Base-by-base conservation (phyloP, 2,888 invertebrate genomes). In the Diarsia brunnea region DNA sequence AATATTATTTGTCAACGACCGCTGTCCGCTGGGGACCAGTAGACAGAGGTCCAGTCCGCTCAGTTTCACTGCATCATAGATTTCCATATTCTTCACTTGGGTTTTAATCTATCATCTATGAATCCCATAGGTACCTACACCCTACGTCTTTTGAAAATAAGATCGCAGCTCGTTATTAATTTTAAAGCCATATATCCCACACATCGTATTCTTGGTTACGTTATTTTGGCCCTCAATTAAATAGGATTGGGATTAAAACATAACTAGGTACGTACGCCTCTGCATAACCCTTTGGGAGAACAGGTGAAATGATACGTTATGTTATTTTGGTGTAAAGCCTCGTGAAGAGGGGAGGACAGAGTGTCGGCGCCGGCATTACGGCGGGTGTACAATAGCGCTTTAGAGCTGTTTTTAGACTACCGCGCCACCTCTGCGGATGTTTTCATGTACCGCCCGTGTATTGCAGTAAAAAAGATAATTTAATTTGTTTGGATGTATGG, bases 381-480 rank as follows among this genome's bases (percentile, higher is more conserved):
- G 24, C 69, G 16, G 45, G 61, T 70, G 27, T 45, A 82, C 81
- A 81, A 83, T 69, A 83, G 79, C 60, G 53, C 73, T 73, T 55
- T 53, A 53, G 45, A 51, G 47, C 67, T 73, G 76, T 76, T 84
- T 84, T 78, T 81, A 78, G 78, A 69, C 49, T 69, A 49, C 47
- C 82, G 69, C 77, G 61, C 24, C 73, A 74, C 51, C 78, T 65
- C 69, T 67, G 69, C 75, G 51, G 76, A 75, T 73, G 70, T 72
- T 68, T 78, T 78, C 78, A 70, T 72, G 55, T 60, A 24, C 45
- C 16, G 38, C 7, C 16, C 58, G 27, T 24, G 67, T 82, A 68
- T 70, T 68, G 84, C 77, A 75, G 80, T 82, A 84, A 81, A 84
- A 81, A 83, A 84, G 27, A 81, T 81, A 73, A 82, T 75, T 69